Percentiles rank a stretch among this genome's conserved stretches.
Conservation (phyloP, 2,797 vertebrate species). For the Sorex maritimensis region DNA sequence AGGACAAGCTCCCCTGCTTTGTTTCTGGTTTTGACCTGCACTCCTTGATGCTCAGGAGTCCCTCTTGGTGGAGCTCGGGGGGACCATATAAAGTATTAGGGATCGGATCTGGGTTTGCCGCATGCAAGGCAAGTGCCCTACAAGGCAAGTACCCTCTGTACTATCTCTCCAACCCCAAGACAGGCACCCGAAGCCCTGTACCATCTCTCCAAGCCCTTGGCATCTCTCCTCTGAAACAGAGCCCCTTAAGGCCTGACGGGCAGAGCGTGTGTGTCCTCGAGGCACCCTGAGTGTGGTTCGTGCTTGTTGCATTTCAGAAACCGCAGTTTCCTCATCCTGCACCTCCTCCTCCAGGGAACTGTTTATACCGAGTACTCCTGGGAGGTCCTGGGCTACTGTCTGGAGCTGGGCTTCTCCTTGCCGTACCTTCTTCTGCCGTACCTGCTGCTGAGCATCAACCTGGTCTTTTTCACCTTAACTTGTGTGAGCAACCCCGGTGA, state of each 20-base stretch:
- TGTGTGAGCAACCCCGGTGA: constrained; percentile 95
- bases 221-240: neutral
- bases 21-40: no score
- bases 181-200: no score
- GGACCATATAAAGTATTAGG: no score
- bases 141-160: no score
- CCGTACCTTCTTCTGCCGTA: constrained; percentile 94
- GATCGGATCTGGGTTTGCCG: no score
- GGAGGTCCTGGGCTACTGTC: constrained; percentile 95
- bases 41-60: no score
- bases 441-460: constrained; percentile 92
- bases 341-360: constrained; percentile 93
- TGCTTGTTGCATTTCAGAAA: constrained; percentile 91
- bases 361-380: constrained; percentile 96
- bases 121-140: no score
- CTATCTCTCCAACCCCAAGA: no score
- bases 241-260: no score
- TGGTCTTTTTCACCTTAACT: constrained; percentile 94
- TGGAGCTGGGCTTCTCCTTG: constrained; percentile 93
- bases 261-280: neutral
- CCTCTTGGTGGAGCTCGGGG: no score
- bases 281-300: neutral
- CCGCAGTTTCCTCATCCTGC: constrained; percentile 93
- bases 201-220: no score
- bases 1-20: no score